Evolutionary conservation across 2,113 vertebrate genomes (phyloP).

Genomic region (Ammodytes dubius): DNA sequence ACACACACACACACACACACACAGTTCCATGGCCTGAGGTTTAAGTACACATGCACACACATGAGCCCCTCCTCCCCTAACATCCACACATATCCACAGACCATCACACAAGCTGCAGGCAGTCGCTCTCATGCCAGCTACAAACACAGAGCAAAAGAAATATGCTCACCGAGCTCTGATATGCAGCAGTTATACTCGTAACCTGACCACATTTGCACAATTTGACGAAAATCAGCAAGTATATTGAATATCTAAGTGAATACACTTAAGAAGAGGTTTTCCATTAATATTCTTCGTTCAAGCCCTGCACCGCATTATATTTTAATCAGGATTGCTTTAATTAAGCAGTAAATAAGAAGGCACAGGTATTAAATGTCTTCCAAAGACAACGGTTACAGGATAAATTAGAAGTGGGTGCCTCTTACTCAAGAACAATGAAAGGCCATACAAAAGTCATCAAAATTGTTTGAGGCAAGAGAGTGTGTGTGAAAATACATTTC

Average conservation of each 20-base stretch:
- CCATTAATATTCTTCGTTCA: neutral
- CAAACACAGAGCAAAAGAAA: conserved; percentile 73
- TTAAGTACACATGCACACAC: conserved; percentile 77
- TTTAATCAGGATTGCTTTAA: neutral
- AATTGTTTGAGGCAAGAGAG: neutral
- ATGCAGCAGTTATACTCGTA: conserved; percentile 42
- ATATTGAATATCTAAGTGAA: neutral
- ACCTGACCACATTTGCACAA: conserved; percentile 59
- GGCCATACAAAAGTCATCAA: neutral
- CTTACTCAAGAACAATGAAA: neutral
- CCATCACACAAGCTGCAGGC: conserved; percentile 80
- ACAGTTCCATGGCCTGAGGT: conserved; percentile 75
- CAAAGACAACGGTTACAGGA: neutral
- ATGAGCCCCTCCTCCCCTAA: conserved; percentile 18
- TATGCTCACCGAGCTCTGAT: conserved; percentile 62
- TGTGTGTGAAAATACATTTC: neutral
- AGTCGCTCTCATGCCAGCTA: conserved; percentile 76
- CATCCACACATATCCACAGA: conserved; percentile 76
- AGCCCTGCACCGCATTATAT: neutral
- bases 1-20: conserved; percentile 44
- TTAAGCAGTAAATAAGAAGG: neutral
- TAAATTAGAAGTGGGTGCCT: neutral
- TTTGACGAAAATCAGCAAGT: conserved; percentile 44
- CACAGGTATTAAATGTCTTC: neutral
- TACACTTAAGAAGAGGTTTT: neutral